Conservation (phyloP, 2,113 vertebrate genomes). For the Colistium nudipinnis region DNA sequence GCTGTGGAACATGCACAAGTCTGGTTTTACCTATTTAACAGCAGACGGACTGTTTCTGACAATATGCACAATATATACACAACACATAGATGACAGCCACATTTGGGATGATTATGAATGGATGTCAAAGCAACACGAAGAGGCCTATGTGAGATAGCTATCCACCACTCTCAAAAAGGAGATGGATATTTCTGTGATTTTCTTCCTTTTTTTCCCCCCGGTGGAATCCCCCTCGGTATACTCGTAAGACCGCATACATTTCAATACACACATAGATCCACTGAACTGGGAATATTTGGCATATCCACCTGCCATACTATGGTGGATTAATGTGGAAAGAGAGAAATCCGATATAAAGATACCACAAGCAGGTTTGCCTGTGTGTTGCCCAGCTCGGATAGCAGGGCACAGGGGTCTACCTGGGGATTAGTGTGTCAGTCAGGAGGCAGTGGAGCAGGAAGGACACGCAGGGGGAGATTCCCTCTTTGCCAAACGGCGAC, state of each 20-base stretch:
- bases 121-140: neutral
- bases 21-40: neutral
- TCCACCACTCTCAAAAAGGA: no score
- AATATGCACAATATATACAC: neutral
- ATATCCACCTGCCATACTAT: neutral
- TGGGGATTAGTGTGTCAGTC: constrained; percentile 40
- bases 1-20: constrained; percentile 16
- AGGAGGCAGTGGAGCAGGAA: constrained; percentile 34
- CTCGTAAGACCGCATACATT: no score
- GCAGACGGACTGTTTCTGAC: constrained; percentile 3
- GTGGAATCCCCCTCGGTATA: no score
- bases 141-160: no score
- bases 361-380: constrained; percentile 12
- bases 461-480: constrained; percentile 23
- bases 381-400: constrained; percentile 8
- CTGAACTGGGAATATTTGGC: neutral
- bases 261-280: neutral
- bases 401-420: constrained; percentile 21
- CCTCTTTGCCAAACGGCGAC: constrained; percentile 8
- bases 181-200: no score
- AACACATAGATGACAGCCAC: neutral
- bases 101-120: neutral
- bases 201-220: neutral
- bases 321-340: neutral
- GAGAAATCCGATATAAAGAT: no score